phyloP scores from a whole-genome alignment of 2,888 invertebrate genomes.

The Tiliacea aurago region DNA sequence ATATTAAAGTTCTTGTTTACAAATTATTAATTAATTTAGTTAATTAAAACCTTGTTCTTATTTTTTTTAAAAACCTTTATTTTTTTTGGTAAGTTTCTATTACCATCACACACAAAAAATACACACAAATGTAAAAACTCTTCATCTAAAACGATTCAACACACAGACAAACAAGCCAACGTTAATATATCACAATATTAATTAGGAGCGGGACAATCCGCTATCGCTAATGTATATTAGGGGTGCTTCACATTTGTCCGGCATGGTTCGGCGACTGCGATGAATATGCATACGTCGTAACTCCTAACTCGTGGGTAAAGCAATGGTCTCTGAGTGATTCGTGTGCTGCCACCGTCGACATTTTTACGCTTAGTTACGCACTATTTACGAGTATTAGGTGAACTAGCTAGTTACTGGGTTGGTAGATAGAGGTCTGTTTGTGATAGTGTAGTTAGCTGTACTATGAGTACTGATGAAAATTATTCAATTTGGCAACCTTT shows the following conservation, averaged over 20 bases:
- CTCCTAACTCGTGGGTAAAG: constrained; percentile 42
- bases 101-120: background rate
- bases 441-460: background rate
- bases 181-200: constrained; percentile 43
- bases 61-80: too few relatives aligned
- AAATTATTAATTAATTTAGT: too few relatives aligned
- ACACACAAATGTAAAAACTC: background rate
- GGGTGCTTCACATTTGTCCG: constrained; percentile 46
- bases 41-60: too few relatives aligned
- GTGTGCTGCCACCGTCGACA: constrained; percentile 14
- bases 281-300: constrained; percentile 63
- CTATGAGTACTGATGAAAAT: constrained; percentile 5
- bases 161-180: constrained; percentile 18
- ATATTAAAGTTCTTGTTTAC: too few relatives aligned
- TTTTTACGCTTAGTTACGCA: constrained; percentile 33
- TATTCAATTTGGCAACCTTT: background rate
- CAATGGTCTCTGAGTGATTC: constrained; percentile 34
- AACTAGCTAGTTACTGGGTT: constrained; percentile 27
- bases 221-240: constrained; percentile 59
- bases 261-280: constrained; percentile 23
- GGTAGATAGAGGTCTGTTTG: background rate
- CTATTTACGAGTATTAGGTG: constrained; percentile 35
- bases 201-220: constrained; percentile 52
- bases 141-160: background rate
- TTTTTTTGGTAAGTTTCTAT: background rate